A percentile compares a stretch with the other conserved stretches of the same genome.
Evolutionary conservation across 2,113 vertebrate species (phyloP).

Genomic region (Emydocephalus ijimae): DNA sequence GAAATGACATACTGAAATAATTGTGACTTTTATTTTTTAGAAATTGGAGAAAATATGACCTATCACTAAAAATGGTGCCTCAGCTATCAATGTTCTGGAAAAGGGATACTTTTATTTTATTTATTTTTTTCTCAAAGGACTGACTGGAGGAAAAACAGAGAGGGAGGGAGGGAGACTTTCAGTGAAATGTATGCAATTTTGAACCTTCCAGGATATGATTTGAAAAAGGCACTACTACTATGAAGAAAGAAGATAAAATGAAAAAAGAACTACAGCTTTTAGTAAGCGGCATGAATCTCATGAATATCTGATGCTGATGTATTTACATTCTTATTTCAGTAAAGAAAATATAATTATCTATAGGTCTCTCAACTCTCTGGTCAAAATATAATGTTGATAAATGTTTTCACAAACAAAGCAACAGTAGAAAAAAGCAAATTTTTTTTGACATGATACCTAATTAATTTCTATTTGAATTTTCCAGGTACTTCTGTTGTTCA

Average conservation of each 20-base stretch:
- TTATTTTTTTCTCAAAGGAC: background rate
- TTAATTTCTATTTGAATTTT: constrained; percentile 63
- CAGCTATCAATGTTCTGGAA: background rate
- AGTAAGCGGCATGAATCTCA: background rate
- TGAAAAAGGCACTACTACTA: background rate
- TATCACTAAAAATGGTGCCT: background rate
- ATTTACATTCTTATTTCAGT: background rate
- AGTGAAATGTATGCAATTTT: background rate
- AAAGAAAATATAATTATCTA: background rate
- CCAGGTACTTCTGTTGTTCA: constrained; percentile 82
- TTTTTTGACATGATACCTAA: constrained; percentile 47
- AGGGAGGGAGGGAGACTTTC: background rate
- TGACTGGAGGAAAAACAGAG: background rate
- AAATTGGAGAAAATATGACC: background rate
- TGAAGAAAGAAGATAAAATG: background rate
- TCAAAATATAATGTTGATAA: background rate
- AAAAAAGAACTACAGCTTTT: background rate
- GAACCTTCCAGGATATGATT: background rate
- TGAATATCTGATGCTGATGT: background rate
- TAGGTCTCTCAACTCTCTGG: background rate
- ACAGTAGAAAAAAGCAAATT: background rate
- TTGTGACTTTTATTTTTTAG: background rate
- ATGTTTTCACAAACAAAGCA: background rate
- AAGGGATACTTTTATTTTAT: background rate
- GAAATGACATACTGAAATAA: background rate